These are phyloP conservation scores for Phaethornis superciliosus DNA, from an alignment of 2,113 vertebrate genomes.

Conservation along the genomic window DNA sequence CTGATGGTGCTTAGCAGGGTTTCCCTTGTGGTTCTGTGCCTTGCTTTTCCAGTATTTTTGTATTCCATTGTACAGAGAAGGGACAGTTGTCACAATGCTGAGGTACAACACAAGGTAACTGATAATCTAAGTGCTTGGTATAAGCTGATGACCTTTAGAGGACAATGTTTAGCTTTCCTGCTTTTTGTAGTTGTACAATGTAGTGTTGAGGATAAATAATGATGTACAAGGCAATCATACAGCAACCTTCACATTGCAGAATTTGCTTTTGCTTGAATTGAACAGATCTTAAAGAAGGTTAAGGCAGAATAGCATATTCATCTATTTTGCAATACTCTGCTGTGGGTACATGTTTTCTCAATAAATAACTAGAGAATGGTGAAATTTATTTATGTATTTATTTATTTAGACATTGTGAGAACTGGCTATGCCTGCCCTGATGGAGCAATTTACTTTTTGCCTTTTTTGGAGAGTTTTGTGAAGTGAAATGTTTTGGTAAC, in stretches of 20 bases:
- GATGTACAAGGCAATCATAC: background rate
- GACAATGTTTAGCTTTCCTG: background rate
- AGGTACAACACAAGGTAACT: background rate
- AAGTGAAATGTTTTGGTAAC: background rate
- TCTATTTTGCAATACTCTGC: background rate
- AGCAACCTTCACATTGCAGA: background rate
- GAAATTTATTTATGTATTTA: background rate
- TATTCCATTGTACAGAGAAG: background rate
- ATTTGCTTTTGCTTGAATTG: background rate
- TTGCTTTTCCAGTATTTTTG: background rate
- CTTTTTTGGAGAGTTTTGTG: background rate
- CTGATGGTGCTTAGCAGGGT: background rate
- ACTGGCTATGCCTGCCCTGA: fast-evolving
- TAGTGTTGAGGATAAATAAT: background rate
- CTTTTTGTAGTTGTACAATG: background rate
- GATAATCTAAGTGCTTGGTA: background rate
- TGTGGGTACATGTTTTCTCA: background rate
- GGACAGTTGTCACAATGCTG: background rate
- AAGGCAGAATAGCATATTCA: background rate
- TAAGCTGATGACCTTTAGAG: background rate
- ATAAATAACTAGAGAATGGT: background rate
- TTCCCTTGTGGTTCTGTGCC: background rate
- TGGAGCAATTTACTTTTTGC: background rate
- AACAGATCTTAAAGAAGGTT: background rate
- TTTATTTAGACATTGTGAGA: background rate